A percentile compares a stretch with the other conserved stretches of the same genome.
Evolutionary conservation across 2,888 invertebrate species (phyloP).

Genomic region (Amorpha juglandis): DNA sequence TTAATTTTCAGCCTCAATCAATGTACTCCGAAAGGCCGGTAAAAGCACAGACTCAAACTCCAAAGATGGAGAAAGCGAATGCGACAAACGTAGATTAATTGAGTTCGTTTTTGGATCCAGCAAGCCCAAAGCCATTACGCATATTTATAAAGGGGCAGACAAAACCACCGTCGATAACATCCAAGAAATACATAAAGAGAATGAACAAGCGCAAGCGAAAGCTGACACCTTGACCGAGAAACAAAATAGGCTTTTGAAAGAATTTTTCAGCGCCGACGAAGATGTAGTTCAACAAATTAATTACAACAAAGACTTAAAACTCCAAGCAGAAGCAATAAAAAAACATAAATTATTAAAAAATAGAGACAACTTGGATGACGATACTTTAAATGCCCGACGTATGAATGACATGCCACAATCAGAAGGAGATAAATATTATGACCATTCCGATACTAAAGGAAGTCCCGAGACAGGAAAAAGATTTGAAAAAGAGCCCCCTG

Average conservation of each 20-base stretch:
- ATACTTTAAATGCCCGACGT: not conserved
- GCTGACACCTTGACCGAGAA: not conserved
- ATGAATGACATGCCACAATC: too few relatives aligned
- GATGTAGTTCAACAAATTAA: conserved; percentile 4
- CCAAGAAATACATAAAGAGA: conserved; percentile 11
- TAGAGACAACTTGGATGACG: not conserved
- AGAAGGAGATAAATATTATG: not conserved
- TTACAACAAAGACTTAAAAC: not conserved
- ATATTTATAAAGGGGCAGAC: not conserved
- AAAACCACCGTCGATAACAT: not conserved
- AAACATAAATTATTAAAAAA: not conserved
- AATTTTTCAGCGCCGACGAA: not conserved
- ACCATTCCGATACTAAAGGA: not conserved
- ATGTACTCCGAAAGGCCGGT: conserved; percentile 37
- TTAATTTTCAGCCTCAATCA: conserved; percentile 49
- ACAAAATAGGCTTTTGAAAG: not conserved
- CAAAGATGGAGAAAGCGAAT: conserved; percentile 33
- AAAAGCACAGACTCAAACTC: conserved; percentile 42
- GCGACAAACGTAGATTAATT: conserved; percentile 42
- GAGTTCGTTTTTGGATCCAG: conserved; percentile 41
- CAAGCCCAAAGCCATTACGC: conserved; percentile 18
- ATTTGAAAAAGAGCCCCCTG: not conserved
- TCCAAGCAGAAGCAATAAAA: not conserved
- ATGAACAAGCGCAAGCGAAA: not conserved
- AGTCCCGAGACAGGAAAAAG: not conserved